These are phyloP conservation scores for Glossosoma conforme DNA, from an alignment of 1,140 invertebrate genomes.

Conservation along the genomic window DNA sequence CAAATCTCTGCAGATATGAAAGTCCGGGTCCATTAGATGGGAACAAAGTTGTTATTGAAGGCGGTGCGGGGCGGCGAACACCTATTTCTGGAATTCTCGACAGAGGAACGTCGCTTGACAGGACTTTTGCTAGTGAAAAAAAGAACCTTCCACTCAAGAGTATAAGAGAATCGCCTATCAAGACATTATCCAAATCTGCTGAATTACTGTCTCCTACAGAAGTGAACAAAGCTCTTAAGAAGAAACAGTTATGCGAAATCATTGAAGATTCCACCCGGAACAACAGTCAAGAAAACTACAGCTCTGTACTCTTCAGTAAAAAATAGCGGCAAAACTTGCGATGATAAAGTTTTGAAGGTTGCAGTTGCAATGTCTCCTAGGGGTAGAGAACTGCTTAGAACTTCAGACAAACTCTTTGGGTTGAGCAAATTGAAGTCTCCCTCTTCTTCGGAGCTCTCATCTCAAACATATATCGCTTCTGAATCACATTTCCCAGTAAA, in stretches of 20 bases:
- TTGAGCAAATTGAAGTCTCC: slow-evolving; percentile 15
- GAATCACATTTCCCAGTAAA: slow-evolving; percentile 5
- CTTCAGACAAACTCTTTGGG: slow-evolving; percentile 26
- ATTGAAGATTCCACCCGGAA: slow-evolving; percentile 33
- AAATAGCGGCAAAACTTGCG: slow-evolving; percentile 33
- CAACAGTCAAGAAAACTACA: slow-evolving; percentile 41
- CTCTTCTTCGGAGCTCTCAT: slow-evolving; percentile 18
- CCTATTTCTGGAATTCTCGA: slow-evolving; percentile 48
- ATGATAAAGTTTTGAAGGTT: slow-evolving; percentile 47
- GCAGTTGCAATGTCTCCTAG: slow-evolving; percentile 46
- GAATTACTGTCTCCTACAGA: slow-evolving; percentile 56
- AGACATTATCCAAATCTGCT: slow-evolving; percentile 39
- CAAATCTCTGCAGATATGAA: slow-evolving; percentile 34
- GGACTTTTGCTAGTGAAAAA: slow-evolving; percentile 41
- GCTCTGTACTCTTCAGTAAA: slow-evolving; percentile 38
- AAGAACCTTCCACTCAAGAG: slow-evolving; percentile 29
- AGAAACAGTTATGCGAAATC: slow-evolving; percentile 15
- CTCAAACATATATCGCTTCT: slow-evolving; percentile 17
- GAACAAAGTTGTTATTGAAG: slow-evolving; percentile 42
- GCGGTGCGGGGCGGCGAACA: slow-evolving; percentile 45
- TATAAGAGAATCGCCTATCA: slow-evolving; percentile 20
- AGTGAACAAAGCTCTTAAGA: slow-evolving; percentile 27
- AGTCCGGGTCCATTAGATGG: slow-evolving; percentile 24
- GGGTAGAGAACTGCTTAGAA: slow-evolving; percentile 42
- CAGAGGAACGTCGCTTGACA: slow-evolving; percentile 46